Evolutionary conservation across 2,888 invertebrate genomes (phyloP).

Genomic region (Epinotia bilunana): DNA sequence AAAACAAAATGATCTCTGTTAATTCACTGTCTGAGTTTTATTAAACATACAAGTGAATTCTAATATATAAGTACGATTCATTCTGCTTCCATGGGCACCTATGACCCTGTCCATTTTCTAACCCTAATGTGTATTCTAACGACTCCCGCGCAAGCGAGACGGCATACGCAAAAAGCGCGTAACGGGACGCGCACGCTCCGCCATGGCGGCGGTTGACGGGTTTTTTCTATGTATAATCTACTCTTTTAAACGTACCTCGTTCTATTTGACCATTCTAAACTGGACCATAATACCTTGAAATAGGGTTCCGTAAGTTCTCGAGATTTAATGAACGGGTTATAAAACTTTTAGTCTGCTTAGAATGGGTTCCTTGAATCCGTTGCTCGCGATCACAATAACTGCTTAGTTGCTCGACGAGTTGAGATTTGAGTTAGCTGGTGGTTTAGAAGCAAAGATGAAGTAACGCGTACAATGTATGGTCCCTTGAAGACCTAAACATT

Average conservation of each 20-base stretch:
- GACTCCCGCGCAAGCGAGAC: constrained; percentile 24
- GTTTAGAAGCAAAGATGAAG: not conserved
- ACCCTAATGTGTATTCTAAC: constrained; percentile 33
- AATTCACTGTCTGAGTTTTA: too few relatives aligned
- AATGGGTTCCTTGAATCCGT: constrained; percentile 44
- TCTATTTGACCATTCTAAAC: constrained; percentile 11
- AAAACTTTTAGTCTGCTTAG: constrained; percentile 36
- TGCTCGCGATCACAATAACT: constrained; percentile 41
- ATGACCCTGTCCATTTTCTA: constrained; percentile 45
- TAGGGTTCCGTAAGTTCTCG: constrained; percentile 2
- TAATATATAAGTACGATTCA: not conserved
- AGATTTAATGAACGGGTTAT: constrained; percentile 30
- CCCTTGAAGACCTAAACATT: not conserved
- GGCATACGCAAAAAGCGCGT: constrained; percentile 41
- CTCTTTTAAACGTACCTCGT: constrained; percentile 37
- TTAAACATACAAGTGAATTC: too few relatives aligned
- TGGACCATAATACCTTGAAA: constrained; percentile 14
- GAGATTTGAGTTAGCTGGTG: constrained; percentile 14
- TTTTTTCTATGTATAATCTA: constrained; percentile 44
- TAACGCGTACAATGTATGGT: not conserved
- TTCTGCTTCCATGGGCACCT: not conserved
- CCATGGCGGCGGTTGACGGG: constrained; percentile 27
- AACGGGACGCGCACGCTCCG: constrained; percentile 46
- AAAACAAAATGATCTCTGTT: too few relatives aligned
- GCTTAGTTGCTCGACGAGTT: constrained; percentile 37